Base-by-base conservation (phyloP, 1,140 invertebrate species). In the Eufriesea mexicana region DNA sequence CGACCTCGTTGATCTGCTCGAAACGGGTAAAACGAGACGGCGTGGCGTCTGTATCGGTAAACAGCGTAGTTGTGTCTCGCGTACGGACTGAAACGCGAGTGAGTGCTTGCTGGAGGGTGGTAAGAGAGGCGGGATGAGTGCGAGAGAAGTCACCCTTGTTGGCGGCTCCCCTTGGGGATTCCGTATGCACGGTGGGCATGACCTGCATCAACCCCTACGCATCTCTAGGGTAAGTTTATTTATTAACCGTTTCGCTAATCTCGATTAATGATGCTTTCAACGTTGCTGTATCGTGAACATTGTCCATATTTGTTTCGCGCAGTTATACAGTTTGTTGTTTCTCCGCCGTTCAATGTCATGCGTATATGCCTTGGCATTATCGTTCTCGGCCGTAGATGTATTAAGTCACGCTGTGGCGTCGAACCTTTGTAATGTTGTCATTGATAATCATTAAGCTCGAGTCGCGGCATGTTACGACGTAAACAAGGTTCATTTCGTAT, bases 81-180 rank as follows among this genome's bases (percentile, higher is more conserved):
- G 54, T 59, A 51, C 57, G n/a, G 18, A 64, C 20, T 57, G 51
- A 67, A 75, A 64, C 79, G 79, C 49, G 74, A n/a, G 68, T 79
- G 74, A 80, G 59, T 84, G 76, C 70, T 76, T 54, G 64, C 55
- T 64, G 55, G 18, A 71, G 16, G 25, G 57, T 59, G 68, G 70
- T 8, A 61, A 73, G 9, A 35, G 71, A 82, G 73, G 66, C 62
- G 74, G 78, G 78, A 97, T 97, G 96, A 96, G 95, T 86, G 94
- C 96, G 59, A 94, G 96, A 88, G 96, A 96, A 94, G 96, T 97
- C 87, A 95, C 96, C 91, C 95, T 98, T 84, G 95, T 96, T 89
- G 97, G 97, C 85, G 97, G 97, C 68, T 96, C 97, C 90, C 97
- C 97, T 78, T 98, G 98, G 98, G 97, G 98, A 87, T 98, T 98